Evolutionary conservation across 2,797 vertebrate genomes (phyloP).

Genomic region (Echiichthys vipera): DNA sequence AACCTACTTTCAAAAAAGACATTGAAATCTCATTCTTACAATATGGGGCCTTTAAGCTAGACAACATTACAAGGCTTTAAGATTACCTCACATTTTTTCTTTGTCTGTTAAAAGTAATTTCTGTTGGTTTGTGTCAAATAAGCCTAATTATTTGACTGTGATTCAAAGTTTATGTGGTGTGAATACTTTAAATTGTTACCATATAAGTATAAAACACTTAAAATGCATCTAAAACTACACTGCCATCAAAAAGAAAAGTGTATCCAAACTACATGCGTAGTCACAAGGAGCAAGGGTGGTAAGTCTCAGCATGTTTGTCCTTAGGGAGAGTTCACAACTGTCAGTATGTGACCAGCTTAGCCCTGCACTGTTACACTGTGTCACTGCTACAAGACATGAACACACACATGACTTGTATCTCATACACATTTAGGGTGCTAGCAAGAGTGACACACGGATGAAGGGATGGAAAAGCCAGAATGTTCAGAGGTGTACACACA

Average conservation of each 20-base stretch:
- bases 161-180: not conserved
- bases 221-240: not conserved
- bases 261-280: not conserved
- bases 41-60: too few species aligned
- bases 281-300: not conserved
- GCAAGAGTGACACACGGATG: slow-evolving; percentile 50
- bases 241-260: not conserved
- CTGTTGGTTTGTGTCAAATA: slow-evolving; percentile 7
- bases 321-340: slow-evolving; percentile 65
- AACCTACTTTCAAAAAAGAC: too few species aligned
- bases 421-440: slow-evolving; percentile 8
- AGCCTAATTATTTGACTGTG: not conserved
- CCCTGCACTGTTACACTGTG: slow-evolving; percentile 43
- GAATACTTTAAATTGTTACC: not conserved
- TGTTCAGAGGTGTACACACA: slow-evolving; percentile 18
- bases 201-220: not conserved
- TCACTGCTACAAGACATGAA: slow-evolving; percentile 53
- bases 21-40: too few species aligned
- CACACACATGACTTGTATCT: slow-evolving; percentile 28
- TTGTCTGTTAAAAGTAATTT: not conserved
- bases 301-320: slow-evolving; percentile 36
- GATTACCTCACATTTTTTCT: too few species aligned
- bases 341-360: slow-evolving; percentile 66
- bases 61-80: too few species aligned
- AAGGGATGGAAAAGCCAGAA: slow-evolving; percentile 39